Base-by-base conservation (phyloP, 2,888 invertebrate genomes). In the Volucella inflata region DNA sequence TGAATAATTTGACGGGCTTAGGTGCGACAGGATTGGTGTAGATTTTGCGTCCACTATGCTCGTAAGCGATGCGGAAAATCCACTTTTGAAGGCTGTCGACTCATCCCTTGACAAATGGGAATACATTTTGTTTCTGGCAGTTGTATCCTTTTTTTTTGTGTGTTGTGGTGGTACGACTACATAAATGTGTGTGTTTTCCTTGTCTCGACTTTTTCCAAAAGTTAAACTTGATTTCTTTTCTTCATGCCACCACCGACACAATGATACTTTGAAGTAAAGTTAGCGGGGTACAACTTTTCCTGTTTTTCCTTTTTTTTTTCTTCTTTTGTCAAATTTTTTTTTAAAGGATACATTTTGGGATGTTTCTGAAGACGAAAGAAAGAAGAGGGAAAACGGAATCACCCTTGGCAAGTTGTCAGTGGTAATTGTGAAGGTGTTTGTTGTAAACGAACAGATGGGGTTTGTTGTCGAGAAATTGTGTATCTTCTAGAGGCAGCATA, bases 21-120 rank as follows among this genome's bases (percentile, higher is more conserved):
- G 68, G 60, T 68, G 59, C 44, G 59, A 48, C 53, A 68, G 17
- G 16, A 38, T 30, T 51, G 57, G 46, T 62, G 72, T 48, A 48
- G 77, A 71, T 68, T 44, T 70, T 72, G 72, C 78, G 72, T 64
- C 64, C 74, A 83, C 68, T 78, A 21, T n/a, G n/a, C n/a, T n/a
- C n/a, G n/a, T 40, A 64, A 70, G 62, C 64, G 74, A 78, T 51
- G 79, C 64, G 68, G 64, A 74, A 77, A 74, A 68, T 68, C 57
- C 38, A 78, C 78, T 78, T 78, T 72, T 72, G 67, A 72, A 78
- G 62, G 72, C 68, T 74, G 64, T 59, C 68, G 38, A 62, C 40
- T 55, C 62, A 40, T 57, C 17, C 46, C 17, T 3, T 44, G 57
- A 74, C 74, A 68, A 74, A 74, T 74, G 57, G 64, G 38, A 62